Percentiles rank a stretch among this genome's conserved stretches.
Evolutionary conservation across 2,797 vertebrate species (phyloP).

Genomic region (Geotrypetes seraphini): DNA sequence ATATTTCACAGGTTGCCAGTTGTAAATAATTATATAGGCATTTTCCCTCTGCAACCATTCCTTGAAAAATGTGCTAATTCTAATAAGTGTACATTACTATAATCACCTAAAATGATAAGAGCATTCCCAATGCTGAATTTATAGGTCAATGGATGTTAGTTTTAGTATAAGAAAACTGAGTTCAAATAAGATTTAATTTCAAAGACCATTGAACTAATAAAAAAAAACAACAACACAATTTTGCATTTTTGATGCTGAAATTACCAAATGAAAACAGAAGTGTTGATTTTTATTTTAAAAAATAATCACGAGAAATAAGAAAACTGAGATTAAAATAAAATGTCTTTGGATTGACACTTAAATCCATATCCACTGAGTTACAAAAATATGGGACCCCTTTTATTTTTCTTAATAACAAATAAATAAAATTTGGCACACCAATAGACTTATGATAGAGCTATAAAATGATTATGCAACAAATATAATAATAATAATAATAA

Average conservation of each 20-base stretch:
- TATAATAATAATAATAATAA: too few species aligned
- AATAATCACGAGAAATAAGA: too few species aligned
- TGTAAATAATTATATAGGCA: slow-evolving; percentile 62
- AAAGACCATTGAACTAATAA: slow-evolving; percentile 35
- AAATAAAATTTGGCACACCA: too few species aligned
- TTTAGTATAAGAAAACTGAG: slow-evolving; percentile 34
- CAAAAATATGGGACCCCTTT: too few species aligned
- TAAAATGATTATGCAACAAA: too few species aligned
- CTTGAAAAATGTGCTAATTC: slow-evolving; percentile 61
- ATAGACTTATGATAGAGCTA: too few species aligned
- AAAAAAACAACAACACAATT: slow-evolving; percentile 32
- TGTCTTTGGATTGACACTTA: too few species aligned
- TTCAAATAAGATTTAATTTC: slow-evolving; percentile 40
- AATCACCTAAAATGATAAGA: slow-evolving; percentile 61
- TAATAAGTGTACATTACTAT: slow-evolving; percentile 44
- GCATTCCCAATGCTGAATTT: slow-evolving; percentile 53
- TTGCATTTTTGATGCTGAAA: slow-evolving; percentile 34
- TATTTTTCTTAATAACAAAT: too few species aligned
- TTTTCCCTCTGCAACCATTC: slow-evolving; percentile 59
- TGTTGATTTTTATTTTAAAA: slow-evolving; percentile 16
- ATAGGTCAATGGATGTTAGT: slow-evolving; percentile 41
- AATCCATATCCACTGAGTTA: too few species aligned
- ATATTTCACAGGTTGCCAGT: slow-evolving; percentile 62
- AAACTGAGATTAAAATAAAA: too few species aligned
- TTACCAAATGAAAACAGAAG: slow-evolving; percentile 19